Evolutionary conservation across 2,113 vertebrate genomes (phyloP).

Genomic region (Mus musculus): DNA sequence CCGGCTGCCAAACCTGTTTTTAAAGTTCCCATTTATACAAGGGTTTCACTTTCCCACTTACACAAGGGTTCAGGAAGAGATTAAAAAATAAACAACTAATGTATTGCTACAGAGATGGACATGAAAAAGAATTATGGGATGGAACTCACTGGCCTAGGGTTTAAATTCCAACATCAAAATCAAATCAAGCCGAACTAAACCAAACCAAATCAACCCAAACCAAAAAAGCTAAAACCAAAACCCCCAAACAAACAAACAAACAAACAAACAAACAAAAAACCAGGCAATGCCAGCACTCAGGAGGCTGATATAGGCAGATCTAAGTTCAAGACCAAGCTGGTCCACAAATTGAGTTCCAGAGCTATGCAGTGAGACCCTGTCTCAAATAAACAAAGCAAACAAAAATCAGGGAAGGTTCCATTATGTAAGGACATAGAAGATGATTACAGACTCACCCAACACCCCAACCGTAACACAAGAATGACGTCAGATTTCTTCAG

Average conservation of each 20-base stretch:
- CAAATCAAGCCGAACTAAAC: not conserved
- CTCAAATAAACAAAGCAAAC: not conserved
- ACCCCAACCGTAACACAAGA: not conserved
- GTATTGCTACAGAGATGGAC: not conserved
- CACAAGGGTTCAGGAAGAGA: not conserved
- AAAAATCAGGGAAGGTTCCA: not conserved
- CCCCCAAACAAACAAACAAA: not conserved
- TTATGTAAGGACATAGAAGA: not conserved
- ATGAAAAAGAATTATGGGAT: not conserved
- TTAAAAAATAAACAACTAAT: conserved; percentile 35
- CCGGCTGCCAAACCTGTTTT: not conserved
- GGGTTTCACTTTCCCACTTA: not conserved
- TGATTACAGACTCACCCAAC: not conserved
- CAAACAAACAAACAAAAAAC: not conserved
- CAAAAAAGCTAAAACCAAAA: not conserved
- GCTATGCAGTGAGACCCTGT: not conserved
- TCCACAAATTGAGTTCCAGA: not conserved
- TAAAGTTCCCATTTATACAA: not conserved
- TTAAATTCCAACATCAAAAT: not conserved
- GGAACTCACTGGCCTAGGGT: not conserved
- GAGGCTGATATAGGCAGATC: not conserved
- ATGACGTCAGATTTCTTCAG: not conserved
- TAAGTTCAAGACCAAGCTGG: not conserved
- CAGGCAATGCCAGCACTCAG: not conserved
- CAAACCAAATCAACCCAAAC: not conserved